Evolutionary conservation across 2,797 vertebrate genomes (phyloP), one percentile per base, ranked within the genome.

Genomic region (Phoeniculus purpureus): DNA sequence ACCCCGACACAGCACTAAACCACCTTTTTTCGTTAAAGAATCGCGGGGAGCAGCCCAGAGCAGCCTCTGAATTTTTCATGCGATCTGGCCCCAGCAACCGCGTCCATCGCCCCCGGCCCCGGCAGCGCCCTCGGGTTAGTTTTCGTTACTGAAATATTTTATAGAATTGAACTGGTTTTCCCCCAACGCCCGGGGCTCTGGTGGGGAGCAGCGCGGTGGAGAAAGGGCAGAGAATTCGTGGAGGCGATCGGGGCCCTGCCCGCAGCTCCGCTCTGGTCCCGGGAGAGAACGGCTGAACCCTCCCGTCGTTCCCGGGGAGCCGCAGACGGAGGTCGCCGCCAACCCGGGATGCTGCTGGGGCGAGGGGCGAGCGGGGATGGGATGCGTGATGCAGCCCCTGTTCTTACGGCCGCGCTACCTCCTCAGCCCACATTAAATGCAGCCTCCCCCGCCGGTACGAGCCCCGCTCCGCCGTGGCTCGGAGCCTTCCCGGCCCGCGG

Each of bases 281-380:
- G 17, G 66, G 23, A 27, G 54, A 27, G 5, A 22, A 22, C 34
- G 6, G 14, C 12, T 10, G 37, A 15, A 40, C 10, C n/a, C 12
- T 32, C 50, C 12, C 45, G 34, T 73, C 22, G 11, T 10, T 37
- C 45, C 52, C 26, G 29, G 12, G 32, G 51, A 43, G 34, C 9
- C 11, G 51, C 68, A 20, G 9, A 8, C 26, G 6, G 8, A 17
- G 56, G 3, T 17, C 18, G 12, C 29, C 2, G 7, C 48, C 51
- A 27, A 9, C 3, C 65, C 15, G 3, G 12, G 4, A 11, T 56
- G 52, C 64, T 37, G 27, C 54, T 19, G 32, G 26, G 10, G 9
- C 2, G 2, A 3, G 15, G 26, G 4, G 0, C 3, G 32, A 61
- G 43, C 16, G 3, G 10, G 12, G n/a, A 11, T 16, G 32, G 2